Evolutionary conservation across 1,140 invertebrate species (phyloP), one percentile per base, ranked within the genome.

Genomic region (Neoseiulus cucumeris): DNA sequence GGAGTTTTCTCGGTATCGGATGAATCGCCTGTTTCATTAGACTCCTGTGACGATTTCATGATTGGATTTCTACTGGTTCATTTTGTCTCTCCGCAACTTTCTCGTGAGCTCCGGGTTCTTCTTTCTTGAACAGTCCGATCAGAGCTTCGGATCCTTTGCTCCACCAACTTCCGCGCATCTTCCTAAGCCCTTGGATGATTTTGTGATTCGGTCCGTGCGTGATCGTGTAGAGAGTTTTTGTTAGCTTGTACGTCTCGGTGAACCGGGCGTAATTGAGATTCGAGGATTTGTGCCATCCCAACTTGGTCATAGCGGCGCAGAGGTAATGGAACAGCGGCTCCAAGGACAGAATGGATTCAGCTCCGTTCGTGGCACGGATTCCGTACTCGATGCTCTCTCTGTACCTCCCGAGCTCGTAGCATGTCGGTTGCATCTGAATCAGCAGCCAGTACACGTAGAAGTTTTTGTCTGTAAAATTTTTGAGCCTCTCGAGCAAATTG

Each of bases 361-460:
- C 51, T 20, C 51, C 51, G 14, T 59, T 33, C 4, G 33, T 20
- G 5, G 51, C 51, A 2, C 51, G 51, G 2, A 33, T 59, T 25
- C 51, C 51, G 22, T 59, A 59, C 2, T 59, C 51, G 22, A 59
- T 25, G 51, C 51, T 59, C 17, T 59, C 51, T 14, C 22, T 25
- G 51, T 18, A 59, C 25, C 22, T 25, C 14, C 51, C 51, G 22
- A 59, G 51, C 22, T 59, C 51, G 22, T 14, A 25, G 22, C 51
- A 59, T 4, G 51, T 59, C 51, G 25, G 33, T 20, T 59, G 51
- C 51, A 59, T 18, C 22, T 59, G 51, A 5, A 59, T 59, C 14
- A 59, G 51, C 51, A 59, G 22, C 51, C 51, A 59, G 22, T 59
- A 59, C 14, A 25, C 14, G 22, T 59, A 59, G 51, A 59, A 59